phyloP scores from a whole-genome alignment of 2,888 invertebrate genomes.

The Orchestes rusci region DNA sequence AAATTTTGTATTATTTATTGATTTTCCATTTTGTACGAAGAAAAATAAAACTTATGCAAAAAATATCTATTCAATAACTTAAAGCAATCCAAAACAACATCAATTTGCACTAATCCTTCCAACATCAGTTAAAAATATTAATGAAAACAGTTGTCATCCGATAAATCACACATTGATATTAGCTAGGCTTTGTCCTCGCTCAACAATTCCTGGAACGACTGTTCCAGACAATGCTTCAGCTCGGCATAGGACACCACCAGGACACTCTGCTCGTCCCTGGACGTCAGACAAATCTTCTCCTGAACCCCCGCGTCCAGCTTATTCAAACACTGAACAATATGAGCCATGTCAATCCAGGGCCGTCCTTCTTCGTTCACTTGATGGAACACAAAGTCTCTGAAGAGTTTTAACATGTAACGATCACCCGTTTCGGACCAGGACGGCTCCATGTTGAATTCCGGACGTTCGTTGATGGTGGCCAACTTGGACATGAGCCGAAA shows the following conservation, averaged over 20 bases:
- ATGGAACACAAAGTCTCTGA: conserved; percentile 96
- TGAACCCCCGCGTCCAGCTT: conserved; percentile 78
- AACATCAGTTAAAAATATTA: no score
- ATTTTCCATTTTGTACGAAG: no score
- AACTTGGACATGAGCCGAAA: conserved; percentile 87
- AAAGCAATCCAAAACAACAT: no score
- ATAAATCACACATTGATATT: no score
- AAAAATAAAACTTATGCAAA: no score
- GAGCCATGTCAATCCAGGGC: conserved; percentile 96
- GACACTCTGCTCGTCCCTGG: conserved; percentile 93
- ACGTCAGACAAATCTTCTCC: conserved; percentile 89
- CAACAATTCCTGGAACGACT: conserved; percentile 79
- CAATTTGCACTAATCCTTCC: no score
- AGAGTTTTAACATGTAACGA: conserved; percentile 95
- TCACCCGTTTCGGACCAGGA: conserved; percentile 98
- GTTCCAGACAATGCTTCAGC: conserved; percentile 89
- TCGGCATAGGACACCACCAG: conserved; percentile 93
- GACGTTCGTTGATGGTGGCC: conserved; percentile 90
- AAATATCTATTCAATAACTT: no score
- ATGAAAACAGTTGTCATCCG: no score
- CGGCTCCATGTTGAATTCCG: conserved; percentile 87
- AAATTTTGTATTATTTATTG: no score
- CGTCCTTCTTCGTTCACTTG: conserved; percentile 86
- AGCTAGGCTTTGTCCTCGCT: no score
- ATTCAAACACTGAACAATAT: conserved; percentile 89